Base-by-base conservation (phyloP, 2,888 invertebrate genomes). In the Plutella xylostella region DNA sequence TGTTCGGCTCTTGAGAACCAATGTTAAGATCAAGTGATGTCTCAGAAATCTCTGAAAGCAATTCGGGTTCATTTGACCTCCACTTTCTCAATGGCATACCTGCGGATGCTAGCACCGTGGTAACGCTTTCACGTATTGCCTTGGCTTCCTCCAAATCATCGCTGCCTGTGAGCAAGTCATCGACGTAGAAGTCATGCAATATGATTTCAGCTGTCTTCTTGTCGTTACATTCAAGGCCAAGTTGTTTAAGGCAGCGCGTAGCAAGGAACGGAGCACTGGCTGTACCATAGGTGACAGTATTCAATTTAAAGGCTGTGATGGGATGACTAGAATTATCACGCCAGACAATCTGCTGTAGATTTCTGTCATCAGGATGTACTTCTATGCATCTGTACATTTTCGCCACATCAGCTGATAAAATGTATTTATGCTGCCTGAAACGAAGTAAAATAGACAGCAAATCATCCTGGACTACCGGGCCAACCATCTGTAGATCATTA, bases 381-480 rank as follows among this genome's bases (percentile, higher is more conserved):
- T 49, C 9, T n/a, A 49, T 30, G 20, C 49, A 47, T 5, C 56
- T 37, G 34, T 55, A 59, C 55, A 56, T 53, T 43, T 58, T 57
- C 30, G 55, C 55, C 0, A 57, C 47, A 18, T 56, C 55, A 0
- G 52, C 55, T 6, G 38, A 9, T 5, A 38, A n/a, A 21, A 38
- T 14, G 12, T 38, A 38, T 21, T 21, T 38, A 12, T 19, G 38
- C 5, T n/a, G 14, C 5, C 38, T 5, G 21, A 38, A 38, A 5
- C 38, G 20, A 3, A 38, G 5, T 3, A 38, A n/a, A 5, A 38
- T 38, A 3, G 38, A 38, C 21, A 38, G 21, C 12, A 38, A n/a
- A 21, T 38, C 38, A 21, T 38, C 38, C 38, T 38, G 38, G 3
- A 38, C 21, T 3, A n/a, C n/a, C 3, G 38, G 38, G 5, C 38